A percentile compares a stretch with the other conserved stretches of the same genome.
Evolutionary conservation across 2,797 vertebrate species (phyloP).

Genomic region (Rhinatrema bivittatum): DNA sequence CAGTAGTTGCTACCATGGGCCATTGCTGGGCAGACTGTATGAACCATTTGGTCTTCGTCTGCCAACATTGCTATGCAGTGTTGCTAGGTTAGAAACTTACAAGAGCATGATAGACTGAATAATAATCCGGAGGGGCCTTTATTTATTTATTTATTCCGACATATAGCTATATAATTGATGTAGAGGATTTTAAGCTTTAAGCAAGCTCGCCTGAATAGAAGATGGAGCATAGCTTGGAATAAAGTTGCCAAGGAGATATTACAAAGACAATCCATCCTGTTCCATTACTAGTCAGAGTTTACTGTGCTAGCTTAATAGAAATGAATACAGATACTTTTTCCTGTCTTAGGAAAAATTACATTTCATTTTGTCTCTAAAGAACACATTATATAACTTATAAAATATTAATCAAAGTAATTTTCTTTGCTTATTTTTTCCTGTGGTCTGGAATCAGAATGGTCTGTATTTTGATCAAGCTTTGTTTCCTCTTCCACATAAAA

Average conservation of each 20-base stretch:
- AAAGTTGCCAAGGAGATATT: constrained; percentile 42
- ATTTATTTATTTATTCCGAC: constrained; percentile 10
- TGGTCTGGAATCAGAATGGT: constrained; percentile 37
- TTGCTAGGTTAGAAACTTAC: too few species aligned
- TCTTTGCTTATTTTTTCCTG: constrained; percentile 48
- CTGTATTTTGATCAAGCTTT: constrained; percentile 38
- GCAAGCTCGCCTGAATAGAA: constrained; percentile 17
- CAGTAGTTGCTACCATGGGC: too few species aligned
- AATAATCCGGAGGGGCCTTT: constrained; percentile 12
- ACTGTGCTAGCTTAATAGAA: constrained; percentile 50
- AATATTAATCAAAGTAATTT: constrained; percentile 68
- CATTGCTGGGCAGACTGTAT: too few species aligned
- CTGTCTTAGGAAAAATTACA: constrained; percentile 60
- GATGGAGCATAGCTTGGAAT: constrained; percentile 33
- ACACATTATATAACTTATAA: constrained; percentile 70
- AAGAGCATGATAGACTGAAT: constrained; percentile 7
- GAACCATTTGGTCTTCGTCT: too few species aligned
- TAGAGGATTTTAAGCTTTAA: constrained; percentile 17
- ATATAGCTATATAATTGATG: constrained; percentile 21
- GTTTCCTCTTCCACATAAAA: constrained; percentile 32
- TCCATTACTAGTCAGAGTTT: constrained; percentile 29
- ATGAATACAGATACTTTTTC: constrained; percentile 35
- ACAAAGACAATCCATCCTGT: constrained; percentile 35
- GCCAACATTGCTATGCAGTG: too few species aligned
- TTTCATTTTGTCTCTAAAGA: constrained; percentile 66